Evolutionary conservation across 2,113 vertebrate species (phyloP), one percentile per base, ranked within the genome.

Genomic region (Epinephelus cyanopodus): DNA sequence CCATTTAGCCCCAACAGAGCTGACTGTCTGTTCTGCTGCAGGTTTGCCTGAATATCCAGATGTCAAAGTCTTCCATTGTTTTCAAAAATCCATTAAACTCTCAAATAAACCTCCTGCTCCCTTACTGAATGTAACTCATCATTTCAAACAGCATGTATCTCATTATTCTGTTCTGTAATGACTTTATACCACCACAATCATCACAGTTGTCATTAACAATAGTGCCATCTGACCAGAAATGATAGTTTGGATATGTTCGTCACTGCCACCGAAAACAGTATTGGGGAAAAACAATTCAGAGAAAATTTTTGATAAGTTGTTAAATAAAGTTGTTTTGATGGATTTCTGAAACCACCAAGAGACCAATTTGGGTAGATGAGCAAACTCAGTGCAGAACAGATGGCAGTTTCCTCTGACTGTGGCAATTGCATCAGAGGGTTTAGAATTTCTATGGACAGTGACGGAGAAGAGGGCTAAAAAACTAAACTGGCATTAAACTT

Each of bases 71-170:
- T 65, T 80, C 37, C 3, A 6, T 29, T 71, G 64, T 21, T 66
- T 74, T 19, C 23, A 63, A 47, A 83, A 72, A 70, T 57, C 58
- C 1, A 73, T 71, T 27, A 60, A 74, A 76, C 33, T 74, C 53
- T 19, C 17, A 18, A 53, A 63, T 29, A 1, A 42, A 53, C 23
- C 33, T 47, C 48, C 57, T 56, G 56, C 65, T 19, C 37, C 45
- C 9, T 33, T 47, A n/a, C 5, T 50, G 37, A 52, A 12, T 11
- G 56, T 6, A 79, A 29, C 9, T 0, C 5, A 11, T 69, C 14
- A 23, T 25, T 84, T 71, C 6, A 64, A 86, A 63, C 69, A 66
- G 61, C 57, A 23, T 48, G 60, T 15, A 1, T 27, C 33, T 6
- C 6, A 45, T 21, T 2, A 23, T 45, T 45, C 2, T 15, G 9